phyloP scores from a whole-genome alignment of 2,113 vertebrate species.

The Prunella himalayana region DNA sequence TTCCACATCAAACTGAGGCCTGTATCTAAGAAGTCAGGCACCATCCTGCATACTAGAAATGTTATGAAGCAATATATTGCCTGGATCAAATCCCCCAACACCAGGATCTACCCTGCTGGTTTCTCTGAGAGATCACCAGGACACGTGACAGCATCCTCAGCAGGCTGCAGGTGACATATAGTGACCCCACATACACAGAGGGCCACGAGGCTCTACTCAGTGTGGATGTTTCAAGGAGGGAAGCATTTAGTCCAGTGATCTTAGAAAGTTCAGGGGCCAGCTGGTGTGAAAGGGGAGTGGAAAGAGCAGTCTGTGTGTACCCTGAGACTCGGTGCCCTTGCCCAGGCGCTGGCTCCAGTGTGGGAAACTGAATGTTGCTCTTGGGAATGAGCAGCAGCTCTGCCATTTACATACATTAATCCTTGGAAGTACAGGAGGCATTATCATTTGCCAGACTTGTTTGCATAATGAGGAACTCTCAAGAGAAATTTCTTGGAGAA shows the following conservation, averaged over 20 bases:
- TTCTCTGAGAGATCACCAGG: background rate
- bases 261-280: background rate
- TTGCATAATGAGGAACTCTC: constrained; percentile 58
- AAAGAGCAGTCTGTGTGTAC: background rate
- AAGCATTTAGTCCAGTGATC: background rate
- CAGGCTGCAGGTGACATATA: background rate
- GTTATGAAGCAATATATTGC: background rate
- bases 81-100: background rate
- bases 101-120: background rate
- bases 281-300: background rate
- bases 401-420: constrained; percentile 51
- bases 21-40: background rate
- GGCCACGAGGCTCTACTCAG: rapidly evolving
- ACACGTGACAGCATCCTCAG: background rate
- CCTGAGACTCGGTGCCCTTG: background rate
- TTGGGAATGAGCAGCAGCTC: background rate
- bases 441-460: constrained; percentile 51
- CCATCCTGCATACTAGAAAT: background rate
- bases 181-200: background rate
- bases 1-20: background rate
- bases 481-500: constrained; percentile 38
- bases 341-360: rapidly evolving
- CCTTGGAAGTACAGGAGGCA: constrained; percentile 33
- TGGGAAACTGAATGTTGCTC: constrained; percentile 8
- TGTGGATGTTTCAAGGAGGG: background rate